Base-by-base conservation (phyloP, 2,113 vertebrate species). In the Oxyura jamaicensis region DNA sequence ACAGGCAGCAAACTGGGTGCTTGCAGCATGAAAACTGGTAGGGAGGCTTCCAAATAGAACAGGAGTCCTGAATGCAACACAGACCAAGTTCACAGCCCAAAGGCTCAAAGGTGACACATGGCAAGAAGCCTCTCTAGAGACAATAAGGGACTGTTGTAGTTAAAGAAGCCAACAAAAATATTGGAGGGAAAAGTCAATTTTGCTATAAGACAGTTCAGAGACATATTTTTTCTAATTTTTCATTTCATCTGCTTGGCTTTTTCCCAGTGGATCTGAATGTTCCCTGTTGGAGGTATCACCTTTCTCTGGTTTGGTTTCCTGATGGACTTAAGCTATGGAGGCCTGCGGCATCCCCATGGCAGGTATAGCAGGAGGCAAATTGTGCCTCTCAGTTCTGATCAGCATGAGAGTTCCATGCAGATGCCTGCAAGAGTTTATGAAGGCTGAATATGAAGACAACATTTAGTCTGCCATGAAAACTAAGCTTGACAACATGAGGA, bases 361-460 rank as follows among this genome's bases (percentile, higher is more conserved):
- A 0, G 2, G 7, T 7, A 3, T 5, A 88, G 2, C 5, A 63
- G n/a, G 20, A 13, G 2, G 12, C 21, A 79, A 31, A 42, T 17
- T 71, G 42, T 26, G 42, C 5, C 7, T 59, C n/a, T 92, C 12
- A 9, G 1, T 23, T 78, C 42, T 56, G 11, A 23, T 75, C 22
- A 58, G 25, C 35, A 23, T 26, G 5, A 25, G 25, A 59, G 78
- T 20, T 72, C 19, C 20, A 56, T 14, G 4, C 11, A 65, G 33
- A 22, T 6, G 15, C 50, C 16, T 59, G 28, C 13, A 48, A 62
- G 19, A 50, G 12, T 31, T 25, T 5, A 3, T 19, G 33, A 68
- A 33, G 13, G 3, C 13, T 74, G 36, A 50, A 59, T 19, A 4
- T 46, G 42, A 84, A 66, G 17, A 46, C 3, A 46, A 0, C 22